Evolutionary conservation across 2,113 vertebrate species (phyloP).

Genomic region (Tachycineta bicolor): DNA sequence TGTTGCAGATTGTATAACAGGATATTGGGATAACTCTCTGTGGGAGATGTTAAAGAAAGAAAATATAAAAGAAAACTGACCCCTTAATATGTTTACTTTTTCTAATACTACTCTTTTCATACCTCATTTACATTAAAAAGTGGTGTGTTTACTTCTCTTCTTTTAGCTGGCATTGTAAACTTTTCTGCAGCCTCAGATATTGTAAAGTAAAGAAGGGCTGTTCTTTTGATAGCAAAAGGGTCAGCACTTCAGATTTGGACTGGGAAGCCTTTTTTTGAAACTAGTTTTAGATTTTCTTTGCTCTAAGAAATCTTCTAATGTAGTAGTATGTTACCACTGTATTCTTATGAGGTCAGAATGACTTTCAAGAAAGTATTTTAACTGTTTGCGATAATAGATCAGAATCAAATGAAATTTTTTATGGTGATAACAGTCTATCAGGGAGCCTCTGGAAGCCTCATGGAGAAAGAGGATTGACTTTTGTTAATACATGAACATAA

Average conservation of each 20-base stretch:
- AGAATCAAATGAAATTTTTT: neutral
- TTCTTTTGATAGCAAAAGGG: neutral
- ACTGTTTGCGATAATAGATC: neutral
- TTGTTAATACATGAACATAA: neutral
- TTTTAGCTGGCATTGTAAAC: neutral
- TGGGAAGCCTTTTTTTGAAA: neutral
- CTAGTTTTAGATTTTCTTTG: neutral
- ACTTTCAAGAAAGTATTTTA: neutral
- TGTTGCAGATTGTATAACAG: fast-evolving
- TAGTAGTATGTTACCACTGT: neutral
- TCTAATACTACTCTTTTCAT: neutral
- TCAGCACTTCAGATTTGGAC: neutral
- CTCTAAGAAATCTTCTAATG: neutral
- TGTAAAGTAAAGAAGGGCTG: neutral
- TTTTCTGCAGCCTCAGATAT: neutral
- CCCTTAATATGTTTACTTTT: neutral
- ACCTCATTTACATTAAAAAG: neutral
- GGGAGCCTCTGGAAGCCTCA: neutral
- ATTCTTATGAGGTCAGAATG: neutral
- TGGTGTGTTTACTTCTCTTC: neutral
- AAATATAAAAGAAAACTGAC: neutral
- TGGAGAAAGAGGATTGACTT: neutral
- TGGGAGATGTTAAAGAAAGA: neutral
- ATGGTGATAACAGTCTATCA: neutral
- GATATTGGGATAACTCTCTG: neutral